Evolutionary conservation across 2,888 invertebrate species (phyloP), one percentile per base, ranked within the genome.

Genomic region (Cataglyphis rosenhaueri): DNA sequence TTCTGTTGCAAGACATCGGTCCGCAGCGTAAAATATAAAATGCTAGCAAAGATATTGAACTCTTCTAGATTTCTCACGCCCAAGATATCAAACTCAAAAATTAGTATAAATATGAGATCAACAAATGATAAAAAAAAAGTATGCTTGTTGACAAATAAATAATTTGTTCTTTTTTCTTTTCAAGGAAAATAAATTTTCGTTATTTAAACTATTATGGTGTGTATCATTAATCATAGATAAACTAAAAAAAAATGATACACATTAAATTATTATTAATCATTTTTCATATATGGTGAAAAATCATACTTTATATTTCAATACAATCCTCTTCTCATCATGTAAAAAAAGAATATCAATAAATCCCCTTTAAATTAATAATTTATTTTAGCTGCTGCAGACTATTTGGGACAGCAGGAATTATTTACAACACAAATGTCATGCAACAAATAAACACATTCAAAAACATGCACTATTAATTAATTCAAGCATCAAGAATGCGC

Each of bases 361-460:
- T 59, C 8, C n/a, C 25, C 8, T 9, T 32, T n/a, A 74, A 44
- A 74, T 32, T 74, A 29, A 48, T 32, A 61, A 62, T 61, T 62
- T 32, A 48, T 32, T 62, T 74, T 35, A 35, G 4, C 44, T 48
- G 41, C 32, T 44, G 44, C 21, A 6, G 1, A 15, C 44, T 9
- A 61, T 74, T 35, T 74, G 29, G 9, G 32, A 44, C 48, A 52
- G 32, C 21, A 21, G 32, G n/a, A 62, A 74, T 48, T 74, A 74
- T 35, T 48, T 74, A 35, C 35, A 48, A 62, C 15, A 18, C 48
- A 6, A 74, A 62, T 3, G 48, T 62, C 5, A 4, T 10, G 25
- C 5, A 29, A 74, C 29, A n/a, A 61, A 25, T 41, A 3, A 73
- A 38, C 25, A 29, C 41, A 25, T 52, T n/a, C 48, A 29, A n/a